These are phyloP conservation scores for Eupsilia transversa DNA, from an alignment of 2,888 invertebrate species.

Conservation along the genomic window DNA sequence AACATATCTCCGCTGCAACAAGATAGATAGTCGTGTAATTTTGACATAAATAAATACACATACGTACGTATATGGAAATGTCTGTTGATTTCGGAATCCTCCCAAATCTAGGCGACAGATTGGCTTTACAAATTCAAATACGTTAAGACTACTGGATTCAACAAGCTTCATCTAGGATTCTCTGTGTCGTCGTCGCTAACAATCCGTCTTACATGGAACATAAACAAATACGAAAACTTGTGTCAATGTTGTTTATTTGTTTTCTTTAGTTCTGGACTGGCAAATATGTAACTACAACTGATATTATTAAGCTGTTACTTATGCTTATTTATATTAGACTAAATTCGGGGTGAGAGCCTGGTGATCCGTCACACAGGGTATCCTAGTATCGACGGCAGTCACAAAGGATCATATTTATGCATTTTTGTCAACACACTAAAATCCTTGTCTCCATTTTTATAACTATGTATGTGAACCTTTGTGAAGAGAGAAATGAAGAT, in stretches of 20 bases:
- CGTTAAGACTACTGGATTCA: conserved; percentile 12
- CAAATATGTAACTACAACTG: too few species aligned
- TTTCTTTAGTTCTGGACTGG: background rate
- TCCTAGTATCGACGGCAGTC: too few species aligned
- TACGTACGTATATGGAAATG: background rate
- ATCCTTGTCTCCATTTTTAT: too few species aligned
- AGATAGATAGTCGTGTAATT: background rate
- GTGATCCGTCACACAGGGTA: too few species aligned
- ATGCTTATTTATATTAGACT: too few species aligned
- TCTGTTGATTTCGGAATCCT: conserved; percentile 12
- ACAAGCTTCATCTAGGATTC: conserved; percentile 21
- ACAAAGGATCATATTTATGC: too few species aligned
- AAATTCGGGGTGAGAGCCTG: too few species aligned
- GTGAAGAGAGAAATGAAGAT: too few species aligned
- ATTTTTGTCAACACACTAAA: too few species aligned
- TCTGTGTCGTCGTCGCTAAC: background rate
- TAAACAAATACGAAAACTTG: background rate
- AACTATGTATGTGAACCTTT: too few species aligned
- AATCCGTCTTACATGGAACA: background rate
- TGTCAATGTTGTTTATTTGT: background rate
- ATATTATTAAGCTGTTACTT: background rate
- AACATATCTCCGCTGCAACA: too few species aligned
- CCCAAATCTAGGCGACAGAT: conserved; percentile 20
- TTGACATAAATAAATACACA: background rate
- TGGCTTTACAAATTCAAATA: conserved; percentile 33